These are phyloP conservation scores for Heptranchias perlo DNA, from an alignment of 2,113 vertebrate species.

Conservation along the genomic window DNA sequence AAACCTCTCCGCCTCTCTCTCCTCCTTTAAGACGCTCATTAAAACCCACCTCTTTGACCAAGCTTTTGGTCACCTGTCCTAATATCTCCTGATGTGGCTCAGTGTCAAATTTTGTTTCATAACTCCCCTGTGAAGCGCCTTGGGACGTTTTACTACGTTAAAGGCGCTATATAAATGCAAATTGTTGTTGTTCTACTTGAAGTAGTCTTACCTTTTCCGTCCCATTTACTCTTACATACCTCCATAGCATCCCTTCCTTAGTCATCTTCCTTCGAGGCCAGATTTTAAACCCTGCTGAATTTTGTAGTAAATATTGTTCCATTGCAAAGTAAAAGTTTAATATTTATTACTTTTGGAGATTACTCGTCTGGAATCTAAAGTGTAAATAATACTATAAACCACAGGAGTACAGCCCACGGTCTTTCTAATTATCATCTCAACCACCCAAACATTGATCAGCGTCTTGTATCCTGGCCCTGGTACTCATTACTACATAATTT, in stretches of 20 bases:
- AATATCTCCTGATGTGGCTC: too few relatives aligned
- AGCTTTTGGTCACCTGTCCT: too few relatives aligned
- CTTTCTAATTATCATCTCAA: background rate
- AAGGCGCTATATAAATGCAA: too few relatives aligned
- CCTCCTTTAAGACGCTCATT: too few relatives aligned
- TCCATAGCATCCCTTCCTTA: background rate
- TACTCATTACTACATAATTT: background rate
- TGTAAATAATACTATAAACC: background rate
- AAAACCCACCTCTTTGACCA: too few relatives aligned
- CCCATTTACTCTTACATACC: background rate
- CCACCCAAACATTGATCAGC: background rate
- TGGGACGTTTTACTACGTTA: too few relatives aligned
- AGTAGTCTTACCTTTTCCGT: background rate
- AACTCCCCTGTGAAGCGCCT: too few relatives aligned
- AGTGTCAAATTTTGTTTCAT: too few relatives aligned
- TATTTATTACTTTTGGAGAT: background rate
- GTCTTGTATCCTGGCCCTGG: background rate
- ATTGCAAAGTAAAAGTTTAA: background rate
- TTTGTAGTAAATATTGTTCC: background rate
- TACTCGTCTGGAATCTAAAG: background rate
- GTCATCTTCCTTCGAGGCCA: background rate
- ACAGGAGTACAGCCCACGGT: background rate
- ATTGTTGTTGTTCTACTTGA: background rate
- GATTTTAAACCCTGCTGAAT: background rate
- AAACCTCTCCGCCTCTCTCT: too few relatives aligned